Conservation (phyloP, 2,888 invertebrate species). For the Xylota segnis region DNA sequence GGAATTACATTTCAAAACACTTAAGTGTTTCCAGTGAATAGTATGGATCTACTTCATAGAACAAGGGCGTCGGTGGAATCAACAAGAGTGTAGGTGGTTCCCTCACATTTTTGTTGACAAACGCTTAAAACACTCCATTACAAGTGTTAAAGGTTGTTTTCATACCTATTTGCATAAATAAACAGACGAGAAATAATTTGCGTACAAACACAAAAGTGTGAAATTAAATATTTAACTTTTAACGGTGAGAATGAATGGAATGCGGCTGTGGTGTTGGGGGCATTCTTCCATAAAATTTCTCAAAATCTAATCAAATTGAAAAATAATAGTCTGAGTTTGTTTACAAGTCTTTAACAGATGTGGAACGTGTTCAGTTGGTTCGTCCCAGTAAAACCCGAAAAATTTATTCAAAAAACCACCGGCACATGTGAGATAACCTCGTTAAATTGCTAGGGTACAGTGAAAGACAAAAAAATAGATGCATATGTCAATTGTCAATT, state of each 20-base stretch:
- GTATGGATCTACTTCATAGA: not conserved
- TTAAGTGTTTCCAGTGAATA: not conserved
- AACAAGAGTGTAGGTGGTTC: not conserved
- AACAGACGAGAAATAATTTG: slow-evolving; percentile 1
- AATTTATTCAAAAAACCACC: not conserved
- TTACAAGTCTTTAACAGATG: not conserved
- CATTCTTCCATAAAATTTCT: slow-evolving; percentile 9
- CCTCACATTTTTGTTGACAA: not conserved
- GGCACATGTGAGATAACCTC: slow-evolving; percentile 9
- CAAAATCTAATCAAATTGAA: slow-evolving; percentile 22
- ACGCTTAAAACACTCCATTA: not conserved
- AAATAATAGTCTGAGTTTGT: not conserved
- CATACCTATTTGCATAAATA: slow-evolving; percentile 10
- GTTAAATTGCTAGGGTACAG: not conserved
- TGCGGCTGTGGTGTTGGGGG: slow-evolving; percentile 5
- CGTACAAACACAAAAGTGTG: slow-evolving; percentile 21
- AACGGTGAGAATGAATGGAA: slow-evolving; percentile 17
- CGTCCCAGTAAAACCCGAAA: not conserved
- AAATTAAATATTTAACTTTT: slow-evolving; percentile 20
- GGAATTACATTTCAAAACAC: not conserved
- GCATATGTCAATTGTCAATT: not conserved
- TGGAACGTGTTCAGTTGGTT: slow-evolving; percentile 14
- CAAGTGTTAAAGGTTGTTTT: slow-evolving; percentile 3
- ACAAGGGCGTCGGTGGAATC: not conserved
- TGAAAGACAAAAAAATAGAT: not conserved